Evolutionary conservation across 2,888 invertebrate species (phyloP), one percentile per base, ranked within the genome.

Genomic region (Hyalella azteca): DNA sequence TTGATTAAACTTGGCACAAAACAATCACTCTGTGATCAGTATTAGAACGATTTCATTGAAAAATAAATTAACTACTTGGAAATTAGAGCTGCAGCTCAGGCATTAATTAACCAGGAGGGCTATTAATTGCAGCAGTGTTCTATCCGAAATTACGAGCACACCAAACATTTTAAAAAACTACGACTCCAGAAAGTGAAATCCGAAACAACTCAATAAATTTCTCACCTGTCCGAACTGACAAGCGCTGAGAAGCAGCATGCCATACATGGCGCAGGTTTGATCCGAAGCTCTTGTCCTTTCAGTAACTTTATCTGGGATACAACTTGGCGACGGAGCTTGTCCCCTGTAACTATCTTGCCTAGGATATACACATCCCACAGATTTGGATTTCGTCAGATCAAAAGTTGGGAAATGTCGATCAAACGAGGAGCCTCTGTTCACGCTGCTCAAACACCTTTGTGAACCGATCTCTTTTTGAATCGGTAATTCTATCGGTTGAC

Each of bases 161-260:
- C n/a, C n/a, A n/a, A n/a, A n/a, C n/a, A n/a, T n/a, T n/a, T n/a
- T n/a, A n/a, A n/a, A n/a, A n/a, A n/a, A n/a, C n/a, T n/a, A n/a
- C n/a, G n/a, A n/a, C n/a, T n/a, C n/a, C n/a, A n/a, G n/a, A n/a
- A n/a, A n/a, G n/a, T n/a, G n/a, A n/a, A n/a, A n/a, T n/a, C n/a
- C n/a, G n/a, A n/a, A n/a, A 45, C 7, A 45, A 45, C 45, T 22
- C 13, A 1, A 54, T 22, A 1, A 66, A 66, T 11, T 45, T 45
- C 75, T 75, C 36, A 75, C 75, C 45, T 75, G 75, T 9, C 75
- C 75, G n/a, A 75, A 75, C 40, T 41, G 40, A 39, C 41, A 75
- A 45, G 75, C 75, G n/a, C 75, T 75, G 40, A 75, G 75, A 11
- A 75, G 75, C 75, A 75, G 45, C 75, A 75, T 75, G 26, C 75